These are phyloP conservation scores for Chlorospingus flavigularis DNA, from an alignment of 2,797 vertebrate species.

Conservation along the genomic window DNA sequence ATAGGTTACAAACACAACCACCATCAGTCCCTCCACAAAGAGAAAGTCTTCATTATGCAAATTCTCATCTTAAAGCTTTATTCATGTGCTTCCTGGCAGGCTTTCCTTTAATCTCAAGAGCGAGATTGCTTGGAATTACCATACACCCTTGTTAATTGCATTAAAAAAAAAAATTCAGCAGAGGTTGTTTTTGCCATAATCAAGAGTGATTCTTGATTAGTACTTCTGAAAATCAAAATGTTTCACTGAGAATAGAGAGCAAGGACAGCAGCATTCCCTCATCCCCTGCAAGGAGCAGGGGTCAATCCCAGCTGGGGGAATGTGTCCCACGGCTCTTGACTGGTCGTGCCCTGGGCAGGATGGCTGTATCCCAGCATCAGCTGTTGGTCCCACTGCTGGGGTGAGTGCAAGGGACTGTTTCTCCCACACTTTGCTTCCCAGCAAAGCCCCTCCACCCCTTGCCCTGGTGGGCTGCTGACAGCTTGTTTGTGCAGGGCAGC, in stretches of 20 bases:
- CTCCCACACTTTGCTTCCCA: background rate
- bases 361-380: background rate
- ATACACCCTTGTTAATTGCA: constrained; percentile 77
- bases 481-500: background rate
- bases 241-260: constrained; percentile 24
- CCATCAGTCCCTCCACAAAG: constrained; percentile 47
- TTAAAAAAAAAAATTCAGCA: constrained; percentile 61
- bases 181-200: constrained; percentile 78
- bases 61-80: constrained; percentile 78
- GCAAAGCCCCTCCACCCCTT: background rate
- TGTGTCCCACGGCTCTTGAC: background rate
- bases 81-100: constrained; percentile 78
- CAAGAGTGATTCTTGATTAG: constrained; percentile 78
- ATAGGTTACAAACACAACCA: constrained; percentile 29
- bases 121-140: constrained; percentile 79
- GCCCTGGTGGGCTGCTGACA: rapidly evolving
- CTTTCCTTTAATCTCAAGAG: constrained; percentile 79
- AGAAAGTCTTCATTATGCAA: constrained; percentile 77
- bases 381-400: rapidly evolving
- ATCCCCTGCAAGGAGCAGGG: background rate
- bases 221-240: constrained; percentile 71
- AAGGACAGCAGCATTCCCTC: background rate
- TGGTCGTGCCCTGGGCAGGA: rapidly evolving
- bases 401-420: background rate
- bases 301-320: background rate